Evolutionary conservation across 30 jellyfish, hydroid and myxozoan species (phyloP), one percentile per base, ranked within the genome.

Genomic region (Aurelia coerulea): DNA sequence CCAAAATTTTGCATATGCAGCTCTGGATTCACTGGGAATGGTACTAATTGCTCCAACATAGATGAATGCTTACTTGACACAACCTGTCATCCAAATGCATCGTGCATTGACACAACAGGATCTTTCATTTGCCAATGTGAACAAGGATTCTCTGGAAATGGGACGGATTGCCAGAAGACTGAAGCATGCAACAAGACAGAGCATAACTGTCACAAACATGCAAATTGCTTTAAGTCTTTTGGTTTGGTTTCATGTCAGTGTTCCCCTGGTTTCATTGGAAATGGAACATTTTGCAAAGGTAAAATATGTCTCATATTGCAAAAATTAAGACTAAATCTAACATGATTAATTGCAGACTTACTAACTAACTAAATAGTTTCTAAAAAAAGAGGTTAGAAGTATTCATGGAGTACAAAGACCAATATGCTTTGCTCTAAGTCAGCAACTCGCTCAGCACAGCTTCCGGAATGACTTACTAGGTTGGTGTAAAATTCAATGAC

Each of bases 191-290:
- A 17, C 14, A 18, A 14, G 13, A 74, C 50, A 10, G 64, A 78
- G 17, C 79, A 62, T 69, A 49, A 39, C 41, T 90, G 97, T 78
- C 88, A 78, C 86, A 15, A 50, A 31, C 33, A 70, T 59, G 95
- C 91, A 4, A 23, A 13, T 5, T 90, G 97, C 79, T 4, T 71
- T 23, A 78, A 76, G 60, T 56, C 29, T 1, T 58, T 12, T 50
- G 97, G 95, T 19, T 77, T 90, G 32, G 78, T 51, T 53, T 16
- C 17, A 7, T 90, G 97, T 76, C n/a, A 65, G 31, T 90, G 97
- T 65, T 74, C 16, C 37, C 16, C 50, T 3, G 95, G 97, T 6
- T 83, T 49, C 63, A 18, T 62, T 35, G 97, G 97, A 4, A 64
- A 90, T 64, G 97, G 97, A 17, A 51, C 83, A 2, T 31, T 34